Percentiles rank a stretch among this genome's conserved stretches.
Evolutionary conservation across 2,797 vertebrate genomes (phyloP).

Genomic region (Manis javanica): DNA sequence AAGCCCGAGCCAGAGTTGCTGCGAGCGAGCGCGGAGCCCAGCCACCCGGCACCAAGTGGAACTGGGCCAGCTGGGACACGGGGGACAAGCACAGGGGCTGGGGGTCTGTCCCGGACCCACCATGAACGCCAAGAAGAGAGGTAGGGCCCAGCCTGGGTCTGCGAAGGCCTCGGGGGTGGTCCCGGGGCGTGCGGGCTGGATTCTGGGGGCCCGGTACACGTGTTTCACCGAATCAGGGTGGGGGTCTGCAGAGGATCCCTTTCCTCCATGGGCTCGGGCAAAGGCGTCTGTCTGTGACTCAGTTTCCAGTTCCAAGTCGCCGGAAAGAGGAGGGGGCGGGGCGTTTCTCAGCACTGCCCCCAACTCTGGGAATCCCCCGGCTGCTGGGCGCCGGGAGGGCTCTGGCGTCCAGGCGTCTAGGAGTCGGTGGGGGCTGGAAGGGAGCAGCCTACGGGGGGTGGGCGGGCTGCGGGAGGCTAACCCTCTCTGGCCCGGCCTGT

Average conservation of each 20-base stretch:
- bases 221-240: not conserved
- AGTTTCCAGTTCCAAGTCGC: slow-evolving; percentile 57
- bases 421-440: not conserved
- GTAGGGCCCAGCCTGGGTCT: slow-evolving; percentile 59
- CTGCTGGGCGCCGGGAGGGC: not conserved
- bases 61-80: not conserved
- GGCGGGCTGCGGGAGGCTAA: not conserved
- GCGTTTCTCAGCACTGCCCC: slow-evolving; percentile 60
- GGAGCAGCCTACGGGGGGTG: not conserved
- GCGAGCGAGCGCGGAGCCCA: slow-evolving; percentile 48
- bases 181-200: not conserved
- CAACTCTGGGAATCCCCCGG: slow-evolving; percentile 74
- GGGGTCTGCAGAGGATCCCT: not conserved
- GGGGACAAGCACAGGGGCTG: not conserved
- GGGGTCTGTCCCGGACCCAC: slow-evolving; percentile 15
- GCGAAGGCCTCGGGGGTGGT: not conserved
- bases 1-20: slow-evolving; percentile 53
- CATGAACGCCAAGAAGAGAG: slow-evolving; percentile 81
- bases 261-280: not conserved
- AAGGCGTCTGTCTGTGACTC: slow-evolving; percentile 50
- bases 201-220: not conserved
- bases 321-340: slow-evolving; percentile 49
- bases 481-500: not conserved
- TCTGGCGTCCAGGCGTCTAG: not conserved
- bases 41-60: slow-evolving; percentile 28